Evolutionary conservation across 2,888 invertebrate species (phyloP).

Genomic region (Raillietiella orientalis): DNA sequence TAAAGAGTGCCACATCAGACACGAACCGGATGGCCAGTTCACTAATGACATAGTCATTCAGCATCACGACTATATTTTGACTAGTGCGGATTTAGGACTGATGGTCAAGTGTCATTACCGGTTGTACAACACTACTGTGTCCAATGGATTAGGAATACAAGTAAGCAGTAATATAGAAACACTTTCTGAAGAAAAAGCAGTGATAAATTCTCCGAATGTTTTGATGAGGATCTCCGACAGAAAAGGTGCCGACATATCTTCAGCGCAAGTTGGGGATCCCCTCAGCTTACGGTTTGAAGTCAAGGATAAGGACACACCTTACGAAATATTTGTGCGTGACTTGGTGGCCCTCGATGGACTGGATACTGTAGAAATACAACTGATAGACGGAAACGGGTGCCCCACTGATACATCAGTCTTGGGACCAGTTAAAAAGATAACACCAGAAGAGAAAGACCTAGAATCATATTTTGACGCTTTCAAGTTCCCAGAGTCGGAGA

Average conservation of each 20-base stretch:
- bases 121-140: constrained; percentile 14
- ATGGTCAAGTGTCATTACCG: constrained; percentile 16
- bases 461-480: constrained; percentile 27
- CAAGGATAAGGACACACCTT: constrained; percentile 13
- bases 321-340: constrained; percentile 17
- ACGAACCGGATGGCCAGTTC: constrained; percentile 13
- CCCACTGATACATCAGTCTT: constrained; percentile 15
- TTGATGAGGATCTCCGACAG: constrained; percentile 15
- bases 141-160: constrained; percentile 13
- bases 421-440: constrained; percentile 10
- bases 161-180: constrained; percentile 11
- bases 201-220: constrained; percentile 16
- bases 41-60: constrained; percentile 15
- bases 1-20: constrained; percentile 14
- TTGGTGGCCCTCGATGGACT: constrained; percentile 16
- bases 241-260: constrained; percentile 13
- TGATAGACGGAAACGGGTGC: constrained; percentile 16
- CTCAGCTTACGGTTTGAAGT: constrained; percentile 16
- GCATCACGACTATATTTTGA: constrained; percentile 10
- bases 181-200: constrained; percentile 12
- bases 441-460: too few species aligned
- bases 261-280: constrained; percentile 16
- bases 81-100: constrained; percentile 15
- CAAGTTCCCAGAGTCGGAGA: constrained; percentile 80
- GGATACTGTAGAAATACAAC: constrained; percentile 14